phyloP scores from a whole-genome alignment of 2,888 invertebrate genomes.

The Agrochola lota region DNA sequence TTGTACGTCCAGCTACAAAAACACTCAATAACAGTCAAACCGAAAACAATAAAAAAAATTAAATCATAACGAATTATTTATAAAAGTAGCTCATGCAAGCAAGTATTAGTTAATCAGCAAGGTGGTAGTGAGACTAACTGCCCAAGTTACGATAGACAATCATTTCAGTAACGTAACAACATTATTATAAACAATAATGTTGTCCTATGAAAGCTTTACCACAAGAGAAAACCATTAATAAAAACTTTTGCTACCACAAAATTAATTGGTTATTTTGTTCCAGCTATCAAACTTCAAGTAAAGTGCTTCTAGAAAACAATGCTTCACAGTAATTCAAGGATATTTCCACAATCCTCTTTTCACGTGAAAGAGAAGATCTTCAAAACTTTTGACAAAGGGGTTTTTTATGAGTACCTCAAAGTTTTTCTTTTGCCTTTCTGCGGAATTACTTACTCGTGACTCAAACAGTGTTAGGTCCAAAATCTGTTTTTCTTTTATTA shows the following conservation, averaged over 20 bases:
- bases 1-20: too few species aligned
- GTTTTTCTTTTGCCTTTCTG: slow-evolving; percentile 27
- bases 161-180: neutral
- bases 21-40: too few species aligned
- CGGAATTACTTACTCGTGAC: slow-evolving; percentile 12
- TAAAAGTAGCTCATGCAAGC: too few species aligned
- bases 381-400: slow-evolving; percentile 50
- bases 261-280: slow-evolving; percentile 21
- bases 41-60: too few species aligned
- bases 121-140: too few species aligned
- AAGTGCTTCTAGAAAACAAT: slow-evolving; percentile 26
- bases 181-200: neutral
- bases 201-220: neutral
- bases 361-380: slow-evolving; percentile 22
- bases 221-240: too few species aligned
- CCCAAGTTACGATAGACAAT: too few species aligned
- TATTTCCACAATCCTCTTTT: slow-evolving; percentile 27
- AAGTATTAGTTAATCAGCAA: too few species aligned
- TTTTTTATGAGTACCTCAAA: slow-evolving; percentile 27
- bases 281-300: slow-evolving; percentile 13
- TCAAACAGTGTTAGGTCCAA: neutral
- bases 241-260: slow-evolving; percentile 4
- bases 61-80: too few species aligned
- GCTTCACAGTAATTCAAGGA: slow-evolving; percentile 2
- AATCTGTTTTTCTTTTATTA: too few species aligned